Base-by-base conservation (phyloP, 2,888 invertebrate species). In the Caenorhabditis sp. region DNA sequence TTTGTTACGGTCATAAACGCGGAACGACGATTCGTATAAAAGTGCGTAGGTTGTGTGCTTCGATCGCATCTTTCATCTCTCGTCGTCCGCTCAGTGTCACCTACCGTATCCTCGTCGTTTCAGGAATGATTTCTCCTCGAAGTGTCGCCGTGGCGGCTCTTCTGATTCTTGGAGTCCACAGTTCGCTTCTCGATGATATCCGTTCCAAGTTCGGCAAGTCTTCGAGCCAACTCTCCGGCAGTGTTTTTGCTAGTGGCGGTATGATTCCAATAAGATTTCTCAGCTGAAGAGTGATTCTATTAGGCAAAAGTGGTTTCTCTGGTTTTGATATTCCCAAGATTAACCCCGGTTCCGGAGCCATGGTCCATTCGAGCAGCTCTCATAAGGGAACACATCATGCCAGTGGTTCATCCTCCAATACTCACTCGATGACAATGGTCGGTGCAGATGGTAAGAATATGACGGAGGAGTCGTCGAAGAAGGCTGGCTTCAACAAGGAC, bases 361-460 rank as follows among this genome's bases (percentile, higher is more conserved):
- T 76, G 2, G 67, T 67, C 9, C 60, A 67, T 6, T 40, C 53
- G 11, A 60, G 32, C 1, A 74, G 47, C 22, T 67, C 58, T 6
- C 76, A 76, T 24, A 76, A 67, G 55, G 76, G 76, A 61, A 40
- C 32, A 24, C 76, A 67, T 24, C 28, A 61, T 24, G 35, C 28
- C 35, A 67, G 67, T 32, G 76, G 76, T 40, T 76, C 76, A 20
- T 67, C 76, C 11, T 76, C 76, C 1, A 67, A 67, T 35, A 61
- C 76, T 9, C 76, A 76, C 24, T 67, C 76, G 0, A 6, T 76
- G 53, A 61, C 67, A 5, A 20, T 76, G 20, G 61, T 76, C 13
- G 76, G 76, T 4, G 76, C 76, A 0, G 76, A 76, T 18, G 76
- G 76, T 26, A 76, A 76, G 76, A 76, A 76, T 24, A 18, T 67